A percentile compares a stretch with the other conserved stretches of the same genome.
phyloP scores from a whole-genome alignment of 2,113 vertebrate genomes.

The Picathartes gymnocephalus region DNA sequence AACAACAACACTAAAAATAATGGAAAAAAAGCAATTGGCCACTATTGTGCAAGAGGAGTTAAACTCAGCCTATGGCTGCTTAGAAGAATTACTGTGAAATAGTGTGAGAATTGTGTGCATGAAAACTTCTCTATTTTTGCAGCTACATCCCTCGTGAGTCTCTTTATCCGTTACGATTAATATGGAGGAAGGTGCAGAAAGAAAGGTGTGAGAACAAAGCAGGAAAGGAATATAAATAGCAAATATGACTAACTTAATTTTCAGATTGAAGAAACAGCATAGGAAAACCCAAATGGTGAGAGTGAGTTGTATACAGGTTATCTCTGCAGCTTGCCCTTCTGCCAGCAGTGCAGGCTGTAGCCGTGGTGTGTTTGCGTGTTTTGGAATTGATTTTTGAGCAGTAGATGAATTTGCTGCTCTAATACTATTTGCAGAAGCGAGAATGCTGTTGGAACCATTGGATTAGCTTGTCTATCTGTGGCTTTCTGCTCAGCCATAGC shows the following conservation, averaged over 20 bases:
- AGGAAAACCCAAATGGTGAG: not conserved
- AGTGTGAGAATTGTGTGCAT: not conserved
- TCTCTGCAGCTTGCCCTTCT: not conserved
- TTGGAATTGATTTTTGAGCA: not conserved
- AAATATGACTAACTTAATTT: not conserved
- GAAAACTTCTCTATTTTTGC: not conserved
- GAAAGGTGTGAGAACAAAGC: not conserved
- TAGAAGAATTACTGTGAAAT: not conserved
- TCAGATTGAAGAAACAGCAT: not conserved
- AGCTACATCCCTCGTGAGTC: not conserved
- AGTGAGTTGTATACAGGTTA: not conserved
- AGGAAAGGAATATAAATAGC: not conserved
- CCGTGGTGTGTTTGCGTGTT: fast-evolving
- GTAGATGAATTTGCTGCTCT: not conserved
- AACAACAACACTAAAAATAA: not conserved
- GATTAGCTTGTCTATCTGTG: not conserved
- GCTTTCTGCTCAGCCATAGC: not conserved
- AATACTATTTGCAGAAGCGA: not conserved
- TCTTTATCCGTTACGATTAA: not conserved
- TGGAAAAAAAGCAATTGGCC: not conserved
- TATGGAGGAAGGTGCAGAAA: not conserved
- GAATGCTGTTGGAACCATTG: not conserved
- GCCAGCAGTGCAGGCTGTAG: not conserved
- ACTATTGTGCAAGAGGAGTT: not conserved
- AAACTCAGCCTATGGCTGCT: not conserved